phyloP scores from a whole-genome alignment of 1,140 invertebrate species.

The Magallana angulata region DNA sequence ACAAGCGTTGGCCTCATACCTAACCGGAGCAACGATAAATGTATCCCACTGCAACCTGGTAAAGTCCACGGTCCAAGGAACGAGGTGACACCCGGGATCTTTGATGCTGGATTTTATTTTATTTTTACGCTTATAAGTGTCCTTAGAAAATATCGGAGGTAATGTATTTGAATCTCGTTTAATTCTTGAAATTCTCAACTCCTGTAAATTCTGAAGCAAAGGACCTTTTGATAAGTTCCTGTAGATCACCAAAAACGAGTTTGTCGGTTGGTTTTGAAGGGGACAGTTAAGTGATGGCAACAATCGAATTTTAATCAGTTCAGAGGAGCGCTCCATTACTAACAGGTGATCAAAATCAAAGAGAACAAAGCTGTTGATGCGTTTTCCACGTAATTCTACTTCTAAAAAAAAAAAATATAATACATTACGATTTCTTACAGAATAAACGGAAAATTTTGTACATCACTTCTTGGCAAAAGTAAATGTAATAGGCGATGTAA shows the following conservation, averaged over 20 bases:
- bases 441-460: no score
- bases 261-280: not conserved
- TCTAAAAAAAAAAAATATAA: no score
- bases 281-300: not conserved
- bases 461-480: no score
- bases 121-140: not conserved
- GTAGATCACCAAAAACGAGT: slow-evolving; percentile 9
- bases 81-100: not conserved
- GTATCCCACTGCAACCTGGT: not conserved
- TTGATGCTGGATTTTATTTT: not conserved
- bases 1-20: not conserved
- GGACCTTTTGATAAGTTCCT: not conserved
- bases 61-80: slow-evolving; percentile 5
- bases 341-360: slow-evolving; percentile 4
- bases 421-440: no score
- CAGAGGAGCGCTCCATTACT: not conserved
- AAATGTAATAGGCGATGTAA: no score
- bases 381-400: not conserved
- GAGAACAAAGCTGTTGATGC: not conserved
- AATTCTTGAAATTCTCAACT: not conserved
- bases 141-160: not conserved
- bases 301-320: not conserved
- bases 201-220: not conserved
- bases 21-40: not conserved
- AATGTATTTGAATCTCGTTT: not conserved